phyloP scores from a whole-genome alignment of 2,797 vertebrate genomes.

The Melanogrammus aeglefinus region DNA sequence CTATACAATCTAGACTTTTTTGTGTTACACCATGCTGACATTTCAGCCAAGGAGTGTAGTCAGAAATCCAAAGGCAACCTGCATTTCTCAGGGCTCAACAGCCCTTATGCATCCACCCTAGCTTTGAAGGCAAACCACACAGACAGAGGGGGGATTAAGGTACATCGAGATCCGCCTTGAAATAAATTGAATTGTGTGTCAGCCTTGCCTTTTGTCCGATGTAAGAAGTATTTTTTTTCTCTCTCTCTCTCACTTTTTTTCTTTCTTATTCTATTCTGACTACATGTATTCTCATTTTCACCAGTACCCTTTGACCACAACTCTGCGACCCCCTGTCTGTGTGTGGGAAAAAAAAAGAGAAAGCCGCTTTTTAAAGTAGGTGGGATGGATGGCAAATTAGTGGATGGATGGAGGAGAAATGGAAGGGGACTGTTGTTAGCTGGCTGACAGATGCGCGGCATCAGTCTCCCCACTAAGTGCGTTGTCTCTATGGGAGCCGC shows the following conservation, averaged over 20 bases:
- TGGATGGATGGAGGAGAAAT: constrained; percentile 7
- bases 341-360: constrained; percentile 12
- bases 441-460: constrained; percentile 45
- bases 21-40: no score
- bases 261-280: constrained; percentile 24
- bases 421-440: constrained; percentile 25
- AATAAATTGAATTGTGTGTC: constrained; percentile 35
- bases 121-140: background rate
- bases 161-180: background rate
- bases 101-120: background rate
- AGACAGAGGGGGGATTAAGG: background rate
- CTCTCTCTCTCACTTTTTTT: constrained; percentile 20
- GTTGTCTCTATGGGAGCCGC: constrained; percentile 52
- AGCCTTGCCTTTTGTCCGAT: constrained; percentile 33
- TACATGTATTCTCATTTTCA: background rate
- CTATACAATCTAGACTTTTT: no score
- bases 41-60: background rate
- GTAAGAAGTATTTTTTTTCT: constrained; percentile 16
- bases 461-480: constrained; percentile 43
- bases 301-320: constrained; percentile 26
- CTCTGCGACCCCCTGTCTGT: constrained; percentile 35
- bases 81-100: background rate
- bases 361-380: constrained; percentile 21
- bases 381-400: background rate
- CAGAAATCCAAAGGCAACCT: background rate